Base-by-base conservation (phyloP, 2,888 invertebrate genomes). In the Polydrusus pterygomalis region DNA sequence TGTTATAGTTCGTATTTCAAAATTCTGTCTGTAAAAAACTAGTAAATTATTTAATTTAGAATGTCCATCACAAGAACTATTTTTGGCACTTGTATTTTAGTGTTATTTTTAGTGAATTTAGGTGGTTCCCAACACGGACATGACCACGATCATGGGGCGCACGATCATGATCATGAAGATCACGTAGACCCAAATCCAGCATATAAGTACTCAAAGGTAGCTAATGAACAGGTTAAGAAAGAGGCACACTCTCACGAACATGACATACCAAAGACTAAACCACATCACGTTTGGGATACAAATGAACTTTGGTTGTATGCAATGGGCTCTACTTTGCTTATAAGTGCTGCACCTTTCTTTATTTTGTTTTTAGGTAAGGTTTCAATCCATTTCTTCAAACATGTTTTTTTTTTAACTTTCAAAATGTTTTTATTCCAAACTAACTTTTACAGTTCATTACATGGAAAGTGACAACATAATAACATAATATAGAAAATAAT, bases 321-420 rank as follows among this genome's bases (percentile, higher is more conserved):
- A 0, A 90, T 98, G 84, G 92, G 93, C 30, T 96, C 99, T 1
- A 99, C 99, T 0, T 86, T 98, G 9, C 90, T 98, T 72, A 98
- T 99, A 84, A 98, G 98, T 86, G 93, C 96, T 70, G 97, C 97
- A 6, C 99, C 99, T 0, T 97, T 97, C 86, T 89, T 99, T 56
- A 94, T 99, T 79, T 89, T 99, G 7, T 95, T 97, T 84, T 92
- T 77, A 30, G 77, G 77, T 77, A 77, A 62, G 30, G 25, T 20
- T 20, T 63, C 8, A 11, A 40, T 60, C 17, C 1, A 9, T 63
- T 47, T 25, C 20, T 38, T 63, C 20, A 43, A 63, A 18, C 17
- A 5, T 43, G 25, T n/a, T 64, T 13, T 47, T n/a, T n/a, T n/a
- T n/a, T n/a, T n/a, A n/a, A n/a, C n/a, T n/a, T n/a, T n/a, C n/a